Conservation (phyloP, 1,140 invertebrate genomes). For the Trachymyrmex cornetzi region DNA sequence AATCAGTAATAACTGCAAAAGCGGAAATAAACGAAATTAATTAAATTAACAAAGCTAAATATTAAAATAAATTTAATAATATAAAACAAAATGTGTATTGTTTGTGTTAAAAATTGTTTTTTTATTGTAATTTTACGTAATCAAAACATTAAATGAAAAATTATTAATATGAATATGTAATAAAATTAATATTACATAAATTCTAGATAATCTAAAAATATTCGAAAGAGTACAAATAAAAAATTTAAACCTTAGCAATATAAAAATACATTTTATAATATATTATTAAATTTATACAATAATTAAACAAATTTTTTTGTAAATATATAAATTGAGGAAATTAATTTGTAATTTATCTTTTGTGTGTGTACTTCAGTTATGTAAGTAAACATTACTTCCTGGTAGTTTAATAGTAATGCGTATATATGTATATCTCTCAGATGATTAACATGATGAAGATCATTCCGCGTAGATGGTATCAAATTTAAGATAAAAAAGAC, state of each 20-base stretch:
- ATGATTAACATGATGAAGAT: neutral
- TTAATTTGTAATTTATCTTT: neutral
- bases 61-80: neutral
- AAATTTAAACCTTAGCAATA: neutral
- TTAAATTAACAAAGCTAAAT: neutral
- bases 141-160: neutral
- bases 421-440: too few species aligned
- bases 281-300: neutral
- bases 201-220: neutral
- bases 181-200: neutral
- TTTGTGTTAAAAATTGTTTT: neutral
- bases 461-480: conserved; percentile 9
- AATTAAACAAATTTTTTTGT: neutral
- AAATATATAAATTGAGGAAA: neutral
- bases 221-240: neutral
- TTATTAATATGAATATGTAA: neutral
- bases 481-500: neutral
- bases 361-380: neutral
- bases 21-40: neutral
- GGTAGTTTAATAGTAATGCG: neutral
- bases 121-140: neutral
- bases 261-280: neutral
- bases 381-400: neutral
- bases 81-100: neutral
- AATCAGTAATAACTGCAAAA: neutral